phyloP scores from a whole-genome alignment of 2,797 vertebrate species.

The Scarus forsteni region DNA sequence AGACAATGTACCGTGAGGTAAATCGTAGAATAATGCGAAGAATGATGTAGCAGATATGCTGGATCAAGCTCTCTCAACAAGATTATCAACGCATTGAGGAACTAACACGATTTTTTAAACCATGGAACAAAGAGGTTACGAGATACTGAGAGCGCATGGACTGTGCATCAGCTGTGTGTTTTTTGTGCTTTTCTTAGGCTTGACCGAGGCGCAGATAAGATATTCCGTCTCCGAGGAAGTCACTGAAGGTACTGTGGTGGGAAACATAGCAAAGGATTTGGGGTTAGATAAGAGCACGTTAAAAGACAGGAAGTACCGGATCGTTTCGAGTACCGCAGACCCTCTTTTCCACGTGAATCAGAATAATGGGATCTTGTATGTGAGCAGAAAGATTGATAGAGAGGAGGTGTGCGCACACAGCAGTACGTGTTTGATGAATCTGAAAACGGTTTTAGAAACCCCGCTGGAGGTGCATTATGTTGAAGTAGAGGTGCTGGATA shows the following conservation, averaged over 20 bases:
- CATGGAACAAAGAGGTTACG: slow-evolving; percentile 70
- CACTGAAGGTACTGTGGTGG: slow-evolving; percentile 68
- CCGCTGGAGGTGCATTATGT: slow-evolving; percentile 85
- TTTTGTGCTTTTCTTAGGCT: slow-evolving; percentile 39
- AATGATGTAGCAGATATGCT: no score
- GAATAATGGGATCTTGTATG: slow-evolving; percentile 82
- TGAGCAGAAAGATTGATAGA: slow-evolving; percentile 80
- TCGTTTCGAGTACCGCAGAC: slow-evolving; percentile 69
- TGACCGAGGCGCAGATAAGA: slow-evolving; percentile 69
- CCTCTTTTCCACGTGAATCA: slow-evolving; percentile 81
- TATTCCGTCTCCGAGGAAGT: slow-evolving; percentile 83
- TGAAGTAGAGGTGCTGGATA: slow-evolving; percentile 80
- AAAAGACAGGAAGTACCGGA: slow-evolving; percentile 77
- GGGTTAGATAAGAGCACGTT: slow-evolving; percentile 77
- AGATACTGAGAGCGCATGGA: slow-evolving; percentile 19
- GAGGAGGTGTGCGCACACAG: slow-evolving; percentile 80
- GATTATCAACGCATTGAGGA: no score
- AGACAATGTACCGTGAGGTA: no score
- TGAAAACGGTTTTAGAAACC: slow-evolving; percentile 81
- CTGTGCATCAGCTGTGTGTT: slow-evolving; percentile 18
- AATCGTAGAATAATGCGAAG: no score
- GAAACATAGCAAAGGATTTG: slow-evolving; percentile 80
- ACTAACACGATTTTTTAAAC: slow-evolving; percentile 21
- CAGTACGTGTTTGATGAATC: slow-evolving; percentile 74
- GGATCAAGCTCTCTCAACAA: no score